These are phyloP conservation scores for Maniola hyperantus DNA, from an alignment of 2,888 invertebrate genomes.

Conservation along the genomic window DNA sequence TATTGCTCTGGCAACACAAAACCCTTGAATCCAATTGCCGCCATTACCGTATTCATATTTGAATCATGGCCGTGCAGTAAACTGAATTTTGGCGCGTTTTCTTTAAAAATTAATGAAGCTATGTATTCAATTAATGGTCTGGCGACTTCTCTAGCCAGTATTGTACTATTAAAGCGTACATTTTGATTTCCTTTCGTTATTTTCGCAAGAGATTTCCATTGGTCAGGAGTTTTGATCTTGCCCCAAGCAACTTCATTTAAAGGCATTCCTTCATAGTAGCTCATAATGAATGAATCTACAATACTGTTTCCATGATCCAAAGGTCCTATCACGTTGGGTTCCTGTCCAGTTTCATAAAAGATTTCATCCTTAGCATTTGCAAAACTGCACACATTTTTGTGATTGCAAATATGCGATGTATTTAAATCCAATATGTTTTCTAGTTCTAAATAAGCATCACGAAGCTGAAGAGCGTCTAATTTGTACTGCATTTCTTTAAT, in stretches of 20 bases:
- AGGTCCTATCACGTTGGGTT: slow-evolving; percentile 59
- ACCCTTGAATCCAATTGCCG: slow-evolving; percentile 52
- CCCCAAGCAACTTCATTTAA: slow-evolving; percentile 64
- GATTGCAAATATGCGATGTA: slow-evolving; percentile 55
- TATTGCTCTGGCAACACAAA: slow-evolving; percentile 54
- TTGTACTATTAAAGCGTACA: slow-evolving; percentile 57
- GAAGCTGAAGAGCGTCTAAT: slow-evolving; percentile 49
- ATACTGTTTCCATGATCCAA: slow-evolving; percentile 53
- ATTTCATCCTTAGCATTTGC: slow-evolving; percentile 46
- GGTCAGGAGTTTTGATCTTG: slow-evolving; percentile 47
- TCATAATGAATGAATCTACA: slow-evolving; percentile 66
- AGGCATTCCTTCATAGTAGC: slow-evolving; percentile 62
- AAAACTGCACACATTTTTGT: slow-evolving; percentile 55
- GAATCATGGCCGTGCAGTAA: slow-evolving; percentile 67
- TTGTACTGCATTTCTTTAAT: slow-evolving; percentile 54
- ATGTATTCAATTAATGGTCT: slow-evolving; percentile 56
- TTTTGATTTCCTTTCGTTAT: slow-evolving; percentile 56
- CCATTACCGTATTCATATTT: slow-evolving; percentile 56
- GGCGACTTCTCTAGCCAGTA: slow-evolving; percentile 52
- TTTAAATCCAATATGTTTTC: slow-evolving; percentile 58
- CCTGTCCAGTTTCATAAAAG: slow-evolving; percentile 49
- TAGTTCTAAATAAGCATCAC: slow-evolving; percentile 49
- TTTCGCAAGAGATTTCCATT: slow-evolving; percentile 55
- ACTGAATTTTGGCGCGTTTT: slow-evolving; percentile 49
- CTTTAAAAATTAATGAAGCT: slow-evolving; percentile 43